These are phyloP conservation scores for Pasiphila rectangulata DNA, from an alignment of 2,888 invertebrate genomes.

Conservation along the genomic window DNA sequence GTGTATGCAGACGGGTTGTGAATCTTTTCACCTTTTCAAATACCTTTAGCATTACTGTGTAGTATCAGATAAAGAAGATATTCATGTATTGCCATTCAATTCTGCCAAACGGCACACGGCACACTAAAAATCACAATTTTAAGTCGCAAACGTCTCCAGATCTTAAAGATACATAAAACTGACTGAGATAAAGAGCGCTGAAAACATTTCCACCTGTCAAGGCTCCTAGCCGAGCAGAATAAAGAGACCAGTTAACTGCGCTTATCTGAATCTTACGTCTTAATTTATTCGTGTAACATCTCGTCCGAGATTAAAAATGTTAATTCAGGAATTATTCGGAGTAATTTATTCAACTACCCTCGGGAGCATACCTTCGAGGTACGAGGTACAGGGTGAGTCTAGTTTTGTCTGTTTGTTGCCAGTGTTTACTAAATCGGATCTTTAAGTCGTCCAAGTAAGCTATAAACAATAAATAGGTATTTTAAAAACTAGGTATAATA, in stretches of 20 bases:
- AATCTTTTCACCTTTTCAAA: too few relatives aligned
- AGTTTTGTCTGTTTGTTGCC: too few relatives aligned
- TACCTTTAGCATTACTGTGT: too few relatives aligned
- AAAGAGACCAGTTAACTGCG: constrained; percentile 42
- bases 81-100: too few relatives aligned
- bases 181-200: neutral
- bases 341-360: constrained; percentile 69
- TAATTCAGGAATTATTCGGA: constrained; percentile 75
- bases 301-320: constrained; percentile 77
- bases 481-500: too few relatives aligned
- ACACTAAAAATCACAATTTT: neutral
- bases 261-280: constrained; percentile 50
- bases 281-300: constrained; percentile 74
- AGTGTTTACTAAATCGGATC: too few relatives aligned
- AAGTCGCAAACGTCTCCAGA: neutral
- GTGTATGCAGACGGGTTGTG: too few relatives aligned
- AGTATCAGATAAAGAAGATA: too few relatives aligned
- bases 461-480: too few relatives aligned
- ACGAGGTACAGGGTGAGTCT: constrained; percentile 40
- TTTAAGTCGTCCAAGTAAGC: too few relatives aligned
- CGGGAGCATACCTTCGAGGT: constrained; percentile 52
- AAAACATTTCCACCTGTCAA: constrained; percentile 24
- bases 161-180: neutral
- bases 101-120: too few relatives aligned
- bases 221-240: constrained; percentile 40